Base-by-base conservation (phyloP, 2,888 invertebrate species). In the Cheilosia scutellata region DNA sequence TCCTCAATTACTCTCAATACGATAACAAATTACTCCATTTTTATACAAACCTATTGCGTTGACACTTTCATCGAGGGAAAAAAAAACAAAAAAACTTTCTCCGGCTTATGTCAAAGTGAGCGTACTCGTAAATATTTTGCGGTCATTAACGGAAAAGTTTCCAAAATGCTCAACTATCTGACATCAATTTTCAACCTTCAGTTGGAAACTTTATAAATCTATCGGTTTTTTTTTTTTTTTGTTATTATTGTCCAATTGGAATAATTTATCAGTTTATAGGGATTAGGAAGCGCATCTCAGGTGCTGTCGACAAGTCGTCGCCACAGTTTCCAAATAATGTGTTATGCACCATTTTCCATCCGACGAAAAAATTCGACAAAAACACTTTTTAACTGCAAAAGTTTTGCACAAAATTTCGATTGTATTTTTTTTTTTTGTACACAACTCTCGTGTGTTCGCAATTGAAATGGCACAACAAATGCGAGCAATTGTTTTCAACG, bases 231-330 rank as follows among this genome's bases (percentile, higher is more conserved):
- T 31, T 49, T 63, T 47, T 47, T 51, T 53, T 57, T 16, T 31
- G 7, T 3, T 55, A 20, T 31, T 47, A 33, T 47, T 7, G 29
- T 20, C 11, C 78, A 78, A 74, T 63, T 44, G 62, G 74, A 78
- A 83, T 68, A 74, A 83, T 63, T 78, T 68, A 68, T 57, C 72
- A 53, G 62, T 65, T 76, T n/a, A 16, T 31, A 25, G n/a, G 51
- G 47, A 53, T 66, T 31, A 57, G 82, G 29, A 27, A 42, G 53
- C 33, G 25, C 33, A 31, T 65, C 71, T 82, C 86, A 86, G 86
- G 86, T 86, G 86, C 66, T 86, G 68, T 55, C 86, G 86, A 86
- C 86, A 86, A 66, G 71, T 82, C 72, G 86, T 86, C 86, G 86
- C 82, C 86, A 55, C 65, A 71, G 42, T 58, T 68, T 37, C 71